These are phyloP conservation scores for Uria lomvia DNA, from an alignment of 2,113 vertebrate genomes.

Conservation along the genomic window DNA sequence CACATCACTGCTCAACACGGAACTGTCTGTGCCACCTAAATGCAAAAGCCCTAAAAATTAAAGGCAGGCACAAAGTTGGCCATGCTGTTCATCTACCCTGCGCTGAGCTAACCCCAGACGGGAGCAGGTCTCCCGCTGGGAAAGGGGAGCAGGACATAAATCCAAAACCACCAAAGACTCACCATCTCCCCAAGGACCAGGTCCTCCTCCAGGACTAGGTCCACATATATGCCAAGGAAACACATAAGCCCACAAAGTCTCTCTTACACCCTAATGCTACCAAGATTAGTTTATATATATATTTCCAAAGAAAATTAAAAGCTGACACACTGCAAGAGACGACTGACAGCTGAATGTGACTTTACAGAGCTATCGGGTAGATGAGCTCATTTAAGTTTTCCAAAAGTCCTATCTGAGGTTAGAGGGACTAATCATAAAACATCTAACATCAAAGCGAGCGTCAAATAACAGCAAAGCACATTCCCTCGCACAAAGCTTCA, in stretches of 20 bases:
- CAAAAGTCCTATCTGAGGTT: conserved; percentile 40
- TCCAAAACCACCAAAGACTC: background rate
- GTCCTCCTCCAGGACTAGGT: background rate
- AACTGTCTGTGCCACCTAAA: background rate
- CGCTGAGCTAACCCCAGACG: background rate
- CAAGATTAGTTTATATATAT: background rate
- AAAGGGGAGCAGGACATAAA: background rate
- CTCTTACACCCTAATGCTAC: background rate
- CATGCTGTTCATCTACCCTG: background rate
- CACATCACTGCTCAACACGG: background rate
- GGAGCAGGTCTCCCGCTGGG: background rate
- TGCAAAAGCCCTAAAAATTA: background rate
- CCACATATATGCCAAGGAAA: background rate
- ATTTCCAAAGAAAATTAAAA: background rate
- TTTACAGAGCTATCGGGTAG: background rate
- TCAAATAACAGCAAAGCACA: conserved; percentile 51
- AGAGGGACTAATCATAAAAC: conserved; percentile 46
- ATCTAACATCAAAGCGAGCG: conserved; percentile 18
- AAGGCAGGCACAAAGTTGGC: background rate
- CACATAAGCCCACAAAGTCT: background rate
- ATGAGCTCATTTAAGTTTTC: conserved; percentile 13
- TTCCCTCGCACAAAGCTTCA: conserved; percentile 40
- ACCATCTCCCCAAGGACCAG: background rate
- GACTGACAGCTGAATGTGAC: background rate
- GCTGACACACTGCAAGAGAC: background rate